Conservation (phyloP, 2,797 vertebrate genomes). For the Myiotriccus ornatus region DNA sequence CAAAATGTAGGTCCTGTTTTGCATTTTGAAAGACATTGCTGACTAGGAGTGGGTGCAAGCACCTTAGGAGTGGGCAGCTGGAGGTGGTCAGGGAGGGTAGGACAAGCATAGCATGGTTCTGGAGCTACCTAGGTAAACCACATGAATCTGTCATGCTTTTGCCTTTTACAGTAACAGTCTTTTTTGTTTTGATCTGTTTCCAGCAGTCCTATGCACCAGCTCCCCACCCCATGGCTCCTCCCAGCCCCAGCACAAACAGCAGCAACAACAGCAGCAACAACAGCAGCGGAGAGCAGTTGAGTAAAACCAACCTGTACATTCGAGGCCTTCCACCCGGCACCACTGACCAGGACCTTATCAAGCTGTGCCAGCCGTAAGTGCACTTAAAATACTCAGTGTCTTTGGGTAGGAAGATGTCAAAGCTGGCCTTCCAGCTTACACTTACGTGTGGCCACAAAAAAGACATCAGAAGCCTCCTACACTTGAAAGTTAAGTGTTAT, state of each 20-base stretch:
- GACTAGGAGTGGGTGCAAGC: fast-evolving
- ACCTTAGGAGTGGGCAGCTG: fast-evolving
- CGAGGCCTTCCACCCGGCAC: constrained; percentile 95
- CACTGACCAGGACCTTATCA: constrained; percentile 98
- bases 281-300: constrained; percentile 93
- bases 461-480: neutral
- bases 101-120: neutral
- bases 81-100: neutral
- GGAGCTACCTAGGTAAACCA: neutral
- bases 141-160: neutral
- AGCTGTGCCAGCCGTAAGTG: constrained; percentile 98
- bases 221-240: constrained; percentile 97
- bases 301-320: constrained; percentile 99
- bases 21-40: neutral
- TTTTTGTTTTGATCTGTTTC: constrained; percentile 59
- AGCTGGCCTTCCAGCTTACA: neutral
- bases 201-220: constrained; percentile 99
- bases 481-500: neutral
- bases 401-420: neutral
- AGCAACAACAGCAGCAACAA: constrained; percentile 93
- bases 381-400: neutral
- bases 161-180: constrained; percentile 49
- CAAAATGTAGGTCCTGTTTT: neutral
- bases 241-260: constrained; percentile 93
- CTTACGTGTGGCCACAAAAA: neutral